Conservation (phyloP, 2,113 vertebrate genomes). For the Genyomyrus donnyi region DNA sequence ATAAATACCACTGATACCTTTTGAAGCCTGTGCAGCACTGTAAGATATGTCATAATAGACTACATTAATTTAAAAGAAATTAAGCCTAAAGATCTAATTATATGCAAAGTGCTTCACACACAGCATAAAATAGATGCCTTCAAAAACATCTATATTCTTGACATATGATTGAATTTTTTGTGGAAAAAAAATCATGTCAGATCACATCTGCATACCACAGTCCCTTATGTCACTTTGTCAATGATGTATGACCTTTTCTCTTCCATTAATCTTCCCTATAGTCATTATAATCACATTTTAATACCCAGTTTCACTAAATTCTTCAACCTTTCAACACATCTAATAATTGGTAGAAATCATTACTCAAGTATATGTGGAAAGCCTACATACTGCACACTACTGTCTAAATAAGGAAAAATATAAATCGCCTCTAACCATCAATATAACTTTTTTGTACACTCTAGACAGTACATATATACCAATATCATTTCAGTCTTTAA, state of each 20-base stretch:
- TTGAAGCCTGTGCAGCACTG: neutral
- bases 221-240: conserved; percentile 23
- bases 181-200: conserved; percentile 17
- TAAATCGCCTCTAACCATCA: neutral
- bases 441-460: neutral
- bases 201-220: conserved; percentile 26
- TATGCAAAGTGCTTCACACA: neutral
- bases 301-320: conserved; percentile 20
- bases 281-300: conserved; percentile 23
- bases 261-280: conserved; percentile 27
- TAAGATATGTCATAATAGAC: neutral
- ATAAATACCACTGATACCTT: neutral
- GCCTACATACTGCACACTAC: neutral
- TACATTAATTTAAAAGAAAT: neutral
- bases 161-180: conserved; percentile 20
- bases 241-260: conserved; percentile 28
- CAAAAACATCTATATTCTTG: conserved; percentile 14
- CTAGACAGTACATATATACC: neutral
- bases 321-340: conserved; percentile 26
- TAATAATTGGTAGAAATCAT: conserved; percentile 14
- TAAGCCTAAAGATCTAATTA: neutral
- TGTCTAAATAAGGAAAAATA: neutral
- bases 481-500: neutral
- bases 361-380: neutral
- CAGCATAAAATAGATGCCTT: conserved; percentile 28